Evolutionary conservation across 2,888 invertebrate species (phyloP), one percentile per base, ranked within the genome.

Genomic region (Tenthredo amoena): DNA sequence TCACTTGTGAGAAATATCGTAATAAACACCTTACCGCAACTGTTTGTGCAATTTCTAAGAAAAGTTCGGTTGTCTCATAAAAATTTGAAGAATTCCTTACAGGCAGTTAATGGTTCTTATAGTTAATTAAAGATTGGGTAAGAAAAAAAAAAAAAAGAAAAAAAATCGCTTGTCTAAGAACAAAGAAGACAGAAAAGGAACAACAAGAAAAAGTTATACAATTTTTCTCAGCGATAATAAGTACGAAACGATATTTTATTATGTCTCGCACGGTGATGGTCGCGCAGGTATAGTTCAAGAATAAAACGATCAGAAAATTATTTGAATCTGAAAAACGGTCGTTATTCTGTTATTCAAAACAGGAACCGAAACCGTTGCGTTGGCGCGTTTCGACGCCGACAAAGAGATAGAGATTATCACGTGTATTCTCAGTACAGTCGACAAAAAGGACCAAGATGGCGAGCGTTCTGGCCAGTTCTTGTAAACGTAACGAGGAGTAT

Each of bases 341-440:
- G 50, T 55, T 62, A 40, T 81, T 83, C 71, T 68, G 65, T 83
- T 83, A 83, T 83, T 83, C 68, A 68, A 83, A 83, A 83, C 83
- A 83, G 83, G 31, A 83, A 71, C 68, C 40, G 43, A 55, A 77
- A 65, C 50, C 62, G 62, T 50, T 50, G 76, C 2, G 21, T 43
- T 37, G 26, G 62, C 37, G 81, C 21, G 34, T 40, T 58, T 43
- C 47, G 7, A 40, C 26, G 83, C 83, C 83, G 83, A 83, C 83
- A 83, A 83, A 83, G 83, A 65, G 83, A 83, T 83, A 83, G 83
- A 83, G 83, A 83, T 83, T 83, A 83, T 83, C 83, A 47, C 83
- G 83, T 83, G 26, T 68, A 83, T 83, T 83, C 83, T 68, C 34
- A 34, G 83, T 83, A 83, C 15, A 68, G 83, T 43, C 18, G 65